A percentile compares a stretch with the other conserved stretches of the same genome.
Evolutionary conservation across 1,140 invertebrate genomes (phyloP).

Genomic region (Tyrophagus putrescentiae): DNA sequence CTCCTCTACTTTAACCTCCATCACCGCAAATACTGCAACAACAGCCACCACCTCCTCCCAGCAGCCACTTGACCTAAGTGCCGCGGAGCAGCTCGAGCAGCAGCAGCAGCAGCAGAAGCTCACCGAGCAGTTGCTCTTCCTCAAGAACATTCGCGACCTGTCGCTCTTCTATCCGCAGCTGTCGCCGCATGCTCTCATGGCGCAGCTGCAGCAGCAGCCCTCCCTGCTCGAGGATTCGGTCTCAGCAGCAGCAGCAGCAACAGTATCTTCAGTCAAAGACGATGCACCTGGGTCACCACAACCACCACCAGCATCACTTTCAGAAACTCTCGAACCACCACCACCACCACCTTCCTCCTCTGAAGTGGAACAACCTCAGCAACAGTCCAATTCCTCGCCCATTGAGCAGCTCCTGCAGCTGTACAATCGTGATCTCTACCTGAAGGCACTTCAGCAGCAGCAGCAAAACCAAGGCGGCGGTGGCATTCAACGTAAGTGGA

Average conservation of each 20-base stretch:
- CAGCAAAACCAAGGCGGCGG: too few species aligned
- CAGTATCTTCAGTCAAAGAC: background rate
- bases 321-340: background rate
- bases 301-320: background rate
- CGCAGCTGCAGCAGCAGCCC: background rate
- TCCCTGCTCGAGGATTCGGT: too few species aligned
- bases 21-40: too few species aligned
- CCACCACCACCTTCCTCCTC: background rate
- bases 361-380: background rate
- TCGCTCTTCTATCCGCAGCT: too few species aligned
- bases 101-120: background rate
- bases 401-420: slow-evolving; percentile 9
- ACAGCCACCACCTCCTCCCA: background rate
- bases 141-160: background rate
- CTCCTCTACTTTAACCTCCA: too few species aligned
- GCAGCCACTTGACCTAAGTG: too few species aligned
- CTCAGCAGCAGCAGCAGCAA: background rate
- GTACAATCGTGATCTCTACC: slow-evolving; percentile 9
- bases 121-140: background rate
- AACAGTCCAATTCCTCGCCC: background rate
- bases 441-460: slow-evolving; percentile 4
- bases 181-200: too few species aligned
- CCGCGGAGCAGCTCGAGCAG: background rate
- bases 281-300: background rate
- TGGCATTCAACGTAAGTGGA: too few species aligned